Conservation (phyloP, 2,888 invertebrate genomes). For the Limenitis camilla region DNA sequence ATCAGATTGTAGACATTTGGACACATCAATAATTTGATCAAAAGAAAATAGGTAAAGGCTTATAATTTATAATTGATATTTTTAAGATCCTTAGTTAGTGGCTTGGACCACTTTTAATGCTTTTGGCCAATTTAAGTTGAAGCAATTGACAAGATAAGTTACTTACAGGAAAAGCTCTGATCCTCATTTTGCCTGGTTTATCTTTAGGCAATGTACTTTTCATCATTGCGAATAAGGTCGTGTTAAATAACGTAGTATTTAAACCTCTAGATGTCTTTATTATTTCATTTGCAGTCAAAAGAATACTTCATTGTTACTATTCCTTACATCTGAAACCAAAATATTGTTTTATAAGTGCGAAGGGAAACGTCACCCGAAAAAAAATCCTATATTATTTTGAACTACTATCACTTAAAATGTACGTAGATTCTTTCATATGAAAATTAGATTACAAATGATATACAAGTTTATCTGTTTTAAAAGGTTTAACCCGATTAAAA, state of each 20-base stretch:
- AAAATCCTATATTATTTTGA: conserved; percentile 16
- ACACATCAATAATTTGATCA: too few relatives aligned
- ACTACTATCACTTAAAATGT: neutral
- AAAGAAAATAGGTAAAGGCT: too few relatives aligned
- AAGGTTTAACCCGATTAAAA: neutral
- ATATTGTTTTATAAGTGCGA: conserved; percentile 21
- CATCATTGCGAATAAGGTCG: conserved; percentile 71
- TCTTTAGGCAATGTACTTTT: conserved; percentile 88
- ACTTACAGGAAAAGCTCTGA: conserved; percentile 98
- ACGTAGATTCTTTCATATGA: neutral
- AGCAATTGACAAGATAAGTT: too few relatives aligned
- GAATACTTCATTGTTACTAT: conserved; percentile 62
- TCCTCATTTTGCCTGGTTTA: conserved; percentile 95
- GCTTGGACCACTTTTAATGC: too few relatives aligned
- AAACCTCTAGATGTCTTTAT: conserved; percentile 47
- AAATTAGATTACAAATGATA: too few relatives aligned
- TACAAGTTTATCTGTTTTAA: too few relatives aligned
- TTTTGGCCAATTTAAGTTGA: too few relatives aligned
- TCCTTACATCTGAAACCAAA: conserved; percentile 60
- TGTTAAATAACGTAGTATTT: conserved; percentile 38
- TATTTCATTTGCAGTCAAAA: conserved; percentile 57
- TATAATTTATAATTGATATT: too few relatives aligned
- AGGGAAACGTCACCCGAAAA: conserved; percentile 29
- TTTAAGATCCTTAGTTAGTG: too few relatives aligned
- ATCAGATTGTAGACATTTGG: too few relatives aligned